Conservation (phyloP, 2,113 vertebrate species). For the Prinia subflava region DNA sequence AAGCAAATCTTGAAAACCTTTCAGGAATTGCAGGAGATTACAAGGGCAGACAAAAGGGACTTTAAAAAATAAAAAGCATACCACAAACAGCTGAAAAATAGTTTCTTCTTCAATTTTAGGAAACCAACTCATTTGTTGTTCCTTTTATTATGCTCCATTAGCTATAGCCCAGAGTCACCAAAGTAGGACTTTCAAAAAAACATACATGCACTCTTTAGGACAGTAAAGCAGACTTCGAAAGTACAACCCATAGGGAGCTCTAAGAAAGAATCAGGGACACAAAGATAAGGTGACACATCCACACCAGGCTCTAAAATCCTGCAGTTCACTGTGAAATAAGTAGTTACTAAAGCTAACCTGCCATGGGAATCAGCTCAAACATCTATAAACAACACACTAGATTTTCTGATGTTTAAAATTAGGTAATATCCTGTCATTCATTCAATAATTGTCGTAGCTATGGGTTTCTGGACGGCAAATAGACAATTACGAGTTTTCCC, state of each 20-base stretch:
- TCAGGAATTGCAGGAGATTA: not conserved
- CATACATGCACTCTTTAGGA: not conserved
- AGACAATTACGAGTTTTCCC: not conserved
- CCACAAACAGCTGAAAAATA: not conserved
- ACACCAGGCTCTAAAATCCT: not conserved
- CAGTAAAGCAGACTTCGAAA: not conserved
- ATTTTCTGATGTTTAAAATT: not conserved
- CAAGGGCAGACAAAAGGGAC: not conserved
- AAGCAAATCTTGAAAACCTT: not conserved
- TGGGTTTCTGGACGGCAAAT: not conserved
- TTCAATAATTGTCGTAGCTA: not conserved
- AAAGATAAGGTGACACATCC: not conserved
- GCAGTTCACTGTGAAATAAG: not conserved
- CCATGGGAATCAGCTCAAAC: not conserved
- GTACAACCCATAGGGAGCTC: not conserved
- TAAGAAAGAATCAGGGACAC: not conserved
- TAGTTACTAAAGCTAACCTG: not conserved
- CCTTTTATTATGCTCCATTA: not conserved
- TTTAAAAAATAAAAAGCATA: not conserved
- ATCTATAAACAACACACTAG: not conserved
- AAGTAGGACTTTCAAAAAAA: not conserved
- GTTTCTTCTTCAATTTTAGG: not conserved
- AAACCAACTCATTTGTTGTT: fast-evolving
- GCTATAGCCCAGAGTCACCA: not conserved
- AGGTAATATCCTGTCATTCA: not conserved